Conservation (phyloP, 2,797 vertebrate species). For the Sebastolobus altivelis region DNA sequence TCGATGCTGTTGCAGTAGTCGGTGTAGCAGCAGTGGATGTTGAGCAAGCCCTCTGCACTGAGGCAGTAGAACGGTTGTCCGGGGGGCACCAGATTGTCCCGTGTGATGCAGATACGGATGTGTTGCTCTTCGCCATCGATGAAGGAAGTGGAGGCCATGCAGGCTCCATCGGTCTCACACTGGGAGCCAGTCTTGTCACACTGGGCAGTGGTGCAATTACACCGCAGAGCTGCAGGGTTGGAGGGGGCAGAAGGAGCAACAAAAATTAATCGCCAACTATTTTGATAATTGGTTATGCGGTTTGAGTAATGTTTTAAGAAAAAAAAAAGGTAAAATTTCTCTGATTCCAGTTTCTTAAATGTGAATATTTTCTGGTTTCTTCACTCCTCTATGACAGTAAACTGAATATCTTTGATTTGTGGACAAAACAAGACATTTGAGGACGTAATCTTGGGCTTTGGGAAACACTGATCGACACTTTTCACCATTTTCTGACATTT, state of each 20-base stretch:
- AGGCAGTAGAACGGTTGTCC: constrained; percentile 94
- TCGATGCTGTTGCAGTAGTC: constrained; percentile 97
- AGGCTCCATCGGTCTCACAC: constrained; percentile 93
- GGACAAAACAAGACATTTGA: too few relatives aligned
- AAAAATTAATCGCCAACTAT: background rate
- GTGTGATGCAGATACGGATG: constrained; percentile 90
- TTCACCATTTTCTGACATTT: too few relatives aligned
- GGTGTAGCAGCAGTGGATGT: constrained; percentile 94
- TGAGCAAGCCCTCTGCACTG: constrained; percentile 91
- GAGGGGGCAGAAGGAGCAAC: background rate
- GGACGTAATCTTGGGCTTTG: too few relatives aligned
- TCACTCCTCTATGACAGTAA: too few relatives aligned
- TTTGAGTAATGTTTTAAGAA: too few relatives aligned
- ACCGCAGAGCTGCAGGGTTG: constrained; percentile 86
- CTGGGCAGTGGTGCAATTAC: constrained; percentile 88
- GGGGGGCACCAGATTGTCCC: constrained; percentile 88
- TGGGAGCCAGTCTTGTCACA: constrained; percentile 91
- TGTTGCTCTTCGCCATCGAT: constrained; percentile 89
- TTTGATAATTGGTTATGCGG: too few relatives aligned
- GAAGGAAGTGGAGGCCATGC: constrained; percentile 93
- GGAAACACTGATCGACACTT: too few relatives aligned
- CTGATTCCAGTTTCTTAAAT: too few relatives aligned
- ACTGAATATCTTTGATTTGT: too few relatives aligned
- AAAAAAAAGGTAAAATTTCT: too few relatives aligned
- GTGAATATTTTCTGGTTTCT: too few relatives aligned